A percentile compares a stretch with the other conserved stretches of the same genome.
Conservation (phyloP, 2,888 invertebrate species). For the Luffia ferchaultella region DNA sequence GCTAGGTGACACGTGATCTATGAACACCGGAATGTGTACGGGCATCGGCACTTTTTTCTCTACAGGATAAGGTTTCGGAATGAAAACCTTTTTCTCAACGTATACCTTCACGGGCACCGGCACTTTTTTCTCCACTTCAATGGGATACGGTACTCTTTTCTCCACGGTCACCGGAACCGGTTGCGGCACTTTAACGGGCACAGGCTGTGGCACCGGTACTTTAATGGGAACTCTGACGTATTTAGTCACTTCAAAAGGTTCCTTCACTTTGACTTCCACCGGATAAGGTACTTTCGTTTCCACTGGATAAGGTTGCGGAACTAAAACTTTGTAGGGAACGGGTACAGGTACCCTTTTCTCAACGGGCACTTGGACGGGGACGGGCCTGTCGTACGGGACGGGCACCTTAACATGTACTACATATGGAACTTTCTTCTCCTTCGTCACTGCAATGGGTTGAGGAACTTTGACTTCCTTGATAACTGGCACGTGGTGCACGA, state of each 20-base stretch:
- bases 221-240: conserved; percentile 36
- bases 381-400: conserved; percentile 38
- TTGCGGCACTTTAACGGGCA: conserved; percentile 59
- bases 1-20: conserved; percentile 19
- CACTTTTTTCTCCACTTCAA: conserved; percentile 54
- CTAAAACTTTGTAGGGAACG: conserved; percentile 34
- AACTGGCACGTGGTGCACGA: conserved; percentile 49
- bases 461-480: conserved; percentile 49
- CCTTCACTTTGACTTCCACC: conserved; percentile 49
- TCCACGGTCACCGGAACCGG: conserved; percentile 59
- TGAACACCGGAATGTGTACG: conserved; percentile 12
- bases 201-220: conserved; percentile 53
- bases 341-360: conserved; percentile 25
- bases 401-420: conserved; percentile 44
- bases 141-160: conserved; percentile 48
- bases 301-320: conserved; percentile 58
- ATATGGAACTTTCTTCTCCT: conserved; percentile 50
- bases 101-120: conserved; percentile 28
- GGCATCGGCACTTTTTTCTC: conserved; percentile 45
- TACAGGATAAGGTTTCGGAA: conserved; percentile 32
- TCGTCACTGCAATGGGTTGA: conserved; percentile 39
- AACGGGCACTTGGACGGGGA: conserved; percentile 41
- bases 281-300: conserved; percentile 64
- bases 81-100: conserved; percentile 42
- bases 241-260: conserved; percentile 48